Percentiles rank a stretch among this genome's conserved stretches.
phyloP scores from a whole-genome alignment of 1,140 invertebrate genomes.

The Pogonomyrmex californicus region DNA sequence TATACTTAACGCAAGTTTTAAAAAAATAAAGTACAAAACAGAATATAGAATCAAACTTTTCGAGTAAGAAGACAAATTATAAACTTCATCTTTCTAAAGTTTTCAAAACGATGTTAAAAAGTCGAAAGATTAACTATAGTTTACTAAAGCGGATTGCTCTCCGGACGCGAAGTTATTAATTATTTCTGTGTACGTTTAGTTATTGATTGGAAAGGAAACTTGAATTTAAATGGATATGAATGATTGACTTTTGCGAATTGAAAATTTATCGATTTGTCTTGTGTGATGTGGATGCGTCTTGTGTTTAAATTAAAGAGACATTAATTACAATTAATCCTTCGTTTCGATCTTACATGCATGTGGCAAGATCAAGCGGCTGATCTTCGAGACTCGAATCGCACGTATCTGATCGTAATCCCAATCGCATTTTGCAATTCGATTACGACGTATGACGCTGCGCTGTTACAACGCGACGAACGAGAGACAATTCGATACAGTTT shows the following conservation, averaged over 20 bases:
- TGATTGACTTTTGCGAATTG: neutral
- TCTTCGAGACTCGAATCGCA: constrained; percentile 32
- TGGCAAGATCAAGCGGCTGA: neutral
- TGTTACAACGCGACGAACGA: neutral
- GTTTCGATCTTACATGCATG: neutral
- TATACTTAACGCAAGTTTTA: neutral
- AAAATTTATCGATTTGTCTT: neutral
- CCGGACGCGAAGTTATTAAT: neutral
- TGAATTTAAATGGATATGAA: neutral
- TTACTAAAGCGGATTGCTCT: constrained; percentile 1
- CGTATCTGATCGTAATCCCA: neutral
- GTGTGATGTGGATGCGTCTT: neutral
- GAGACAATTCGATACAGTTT: neutral
- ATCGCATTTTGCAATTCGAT: neutral
- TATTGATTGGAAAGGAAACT: constrained; percentile 2
- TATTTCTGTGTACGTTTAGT: neutral
- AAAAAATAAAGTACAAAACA: neutral
- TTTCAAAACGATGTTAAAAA: constrained; percentile 12
- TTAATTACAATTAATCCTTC: neutral
- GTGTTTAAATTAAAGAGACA: neutral
- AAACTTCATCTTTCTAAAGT: constrained; percentile 16
- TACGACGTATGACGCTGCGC: neutral
- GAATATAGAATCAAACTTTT: constrained; percentile 9
- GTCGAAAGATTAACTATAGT: neutral
- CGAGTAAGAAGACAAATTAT: neutral